A percentile compares a stretch with the other conserved stretches of the same genome.
These are phyloP conservation scores for Micrasema longulum DNA, from an alignment of 1,140 invertebrate genomes.

Conservation along the genomic window DNA sequence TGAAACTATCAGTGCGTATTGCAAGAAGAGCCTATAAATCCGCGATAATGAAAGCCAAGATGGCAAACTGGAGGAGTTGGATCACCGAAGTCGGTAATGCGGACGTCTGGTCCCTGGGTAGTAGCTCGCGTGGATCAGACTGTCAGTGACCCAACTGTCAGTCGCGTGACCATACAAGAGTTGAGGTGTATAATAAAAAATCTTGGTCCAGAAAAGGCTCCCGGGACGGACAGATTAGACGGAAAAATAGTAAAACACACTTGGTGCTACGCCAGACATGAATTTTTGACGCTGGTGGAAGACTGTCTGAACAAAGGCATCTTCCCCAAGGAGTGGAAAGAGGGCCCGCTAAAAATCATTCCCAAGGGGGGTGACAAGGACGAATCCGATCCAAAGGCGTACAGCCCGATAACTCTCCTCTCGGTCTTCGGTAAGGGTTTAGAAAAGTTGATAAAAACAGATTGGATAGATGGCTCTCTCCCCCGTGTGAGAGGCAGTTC, in stretches of 20 bases:
- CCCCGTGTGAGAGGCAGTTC: conserved; percentile 57
- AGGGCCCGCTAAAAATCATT: neutral
- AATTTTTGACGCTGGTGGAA: neutral
- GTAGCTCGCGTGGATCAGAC: too few species aligned
- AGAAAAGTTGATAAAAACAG: conserved; percentile 57
- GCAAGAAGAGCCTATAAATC: neutral
- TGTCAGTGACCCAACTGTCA: too few species aligned
- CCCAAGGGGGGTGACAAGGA: conserved; percentile 55
- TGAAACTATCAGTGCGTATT: neutral
- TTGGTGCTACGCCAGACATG: neutral
- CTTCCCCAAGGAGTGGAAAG: neutral
- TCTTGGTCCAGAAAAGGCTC: neutral
- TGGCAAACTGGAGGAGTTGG: neutral
- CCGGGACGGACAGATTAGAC: neutral
- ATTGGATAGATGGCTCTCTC: conserved; percentile 34
- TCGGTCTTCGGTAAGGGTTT: conserved; percentile 60
- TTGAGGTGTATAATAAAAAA: neutral
- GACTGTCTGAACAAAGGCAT: neutral
- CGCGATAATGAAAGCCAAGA: neutral
- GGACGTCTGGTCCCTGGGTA: neutral
- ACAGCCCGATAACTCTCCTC: conserved; percentile 61
- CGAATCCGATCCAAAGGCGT: conserved; percentile 57
- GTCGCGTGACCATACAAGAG: neutral
- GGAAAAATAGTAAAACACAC: neutral
- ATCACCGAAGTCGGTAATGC: neutral